Evolutionary conservation across 1,140 invertebrate species (phyloP).

Genomic region (Hycleus cichorii): DNA sequence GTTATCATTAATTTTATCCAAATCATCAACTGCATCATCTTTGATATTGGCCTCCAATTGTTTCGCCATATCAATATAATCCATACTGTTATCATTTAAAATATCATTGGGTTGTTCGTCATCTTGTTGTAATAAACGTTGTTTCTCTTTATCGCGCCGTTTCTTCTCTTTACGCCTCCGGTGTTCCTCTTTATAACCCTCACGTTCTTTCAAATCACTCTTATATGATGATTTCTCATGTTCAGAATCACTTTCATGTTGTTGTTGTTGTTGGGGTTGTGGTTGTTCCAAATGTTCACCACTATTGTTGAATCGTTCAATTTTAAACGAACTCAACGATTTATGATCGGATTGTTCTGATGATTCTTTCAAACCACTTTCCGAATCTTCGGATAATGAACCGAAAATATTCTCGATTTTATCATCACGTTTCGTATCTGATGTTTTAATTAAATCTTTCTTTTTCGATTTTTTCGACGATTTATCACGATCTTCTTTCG

Average conservation of each 20-base stretch:
- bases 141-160: constrained; percentile 50
- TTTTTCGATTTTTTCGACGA: constrained; percentile 51
- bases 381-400: constrained; percentile 67
- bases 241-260: constrained; percentile 29
- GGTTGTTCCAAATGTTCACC: constrained; percentile 5
- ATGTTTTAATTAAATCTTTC: constrained; percentile 36
- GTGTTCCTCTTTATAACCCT: constrained; percentile 45
- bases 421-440: constrained; percentile 52
- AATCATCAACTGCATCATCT: constrained; percentile 47
- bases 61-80: constrained; percentile 69
- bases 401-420: constrained; percentile 85
- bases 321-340: neutral
- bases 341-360: constrained; percentile 22
- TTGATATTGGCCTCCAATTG: constrained; percentile 72
- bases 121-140: constrained; percentile 25
- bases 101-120: constrained; percentile 35
- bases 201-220: constrained; percentile 36
- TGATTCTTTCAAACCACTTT: constrained; percentile 9
- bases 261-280: constrained; percentile 4
- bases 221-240: constrained; percentile 25
- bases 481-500: constrained; percentile 58
- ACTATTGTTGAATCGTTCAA: constrained; percentile 6
- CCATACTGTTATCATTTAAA: constrained; percentile 70
- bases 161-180: constrained; percentile 62
- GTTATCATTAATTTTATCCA: constrained; percentile 26